Conservation (phyloP, 2,797 vertebrate genomes). For the Cheracebus regulus region DNA sequence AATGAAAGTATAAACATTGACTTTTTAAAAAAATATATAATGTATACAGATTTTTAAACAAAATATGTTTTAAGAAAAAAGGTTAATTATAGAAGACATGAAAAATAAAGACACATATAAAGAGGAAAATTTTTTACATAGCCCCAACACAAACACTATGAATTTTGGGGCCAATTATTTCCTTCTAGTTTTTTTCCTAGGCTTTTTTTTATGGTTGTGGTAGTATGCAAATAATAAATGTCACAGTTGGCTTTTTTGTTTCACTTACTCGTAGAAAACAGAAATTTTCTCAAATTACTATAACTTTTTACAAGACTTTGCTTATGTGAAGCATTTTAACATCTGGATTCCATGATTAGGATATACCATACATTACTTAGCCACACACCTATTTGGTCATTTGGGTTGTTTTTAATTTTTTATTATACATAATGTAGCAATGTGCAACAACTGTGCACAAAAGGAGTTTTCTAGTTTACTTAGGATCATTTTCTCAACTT, state of each 20-base stretch:
- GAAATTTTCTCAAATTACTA: constrained; percentile 53
- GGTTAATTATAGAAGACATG: not conserved
- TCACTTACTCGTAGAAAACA: constrained; percentile 22
- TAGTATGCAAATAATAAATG: constrained; percentile 36
- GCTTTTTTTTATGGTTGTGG: constrained; percentile 35
- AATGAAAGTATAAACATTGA: not conserved
- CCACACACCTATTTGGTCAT: not conserved
- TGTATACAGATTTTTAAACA: not conserved
- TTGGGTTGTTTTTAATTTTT: constrained; percentile 56
- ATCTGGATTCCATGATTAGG: constrained; percentile 32
- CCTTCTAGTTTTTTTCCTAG: not conserved
- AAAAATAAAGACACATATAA: constrained; percentile 26
- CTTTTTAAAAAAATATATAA: not conserved
- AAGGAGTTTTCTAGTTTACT: constrained; percentile 37
- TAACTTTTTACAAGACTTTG: constrained; percentile 30
- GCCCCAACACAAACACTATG: not conserved
- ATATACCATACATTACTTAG: constrained; percentile 31
- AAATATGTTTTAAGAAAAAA: constrained; percentile 9
- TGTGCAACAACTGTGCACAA: not conserved
- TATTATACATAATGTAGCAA: not conserved
- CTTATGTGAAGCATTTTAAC: constrained; percentile 44
- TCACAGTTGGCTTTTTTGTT: not conserved
- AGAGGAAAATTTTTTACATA: not conserved
- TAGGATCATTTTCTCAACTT: constrained; percentile 57
- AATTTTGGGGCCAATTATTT: constrained; percentile 37